Base-by-base conservation (phyloP, 2,888 invertebrate genomes). In the Synanthedon andrenaeformis region DNA sequence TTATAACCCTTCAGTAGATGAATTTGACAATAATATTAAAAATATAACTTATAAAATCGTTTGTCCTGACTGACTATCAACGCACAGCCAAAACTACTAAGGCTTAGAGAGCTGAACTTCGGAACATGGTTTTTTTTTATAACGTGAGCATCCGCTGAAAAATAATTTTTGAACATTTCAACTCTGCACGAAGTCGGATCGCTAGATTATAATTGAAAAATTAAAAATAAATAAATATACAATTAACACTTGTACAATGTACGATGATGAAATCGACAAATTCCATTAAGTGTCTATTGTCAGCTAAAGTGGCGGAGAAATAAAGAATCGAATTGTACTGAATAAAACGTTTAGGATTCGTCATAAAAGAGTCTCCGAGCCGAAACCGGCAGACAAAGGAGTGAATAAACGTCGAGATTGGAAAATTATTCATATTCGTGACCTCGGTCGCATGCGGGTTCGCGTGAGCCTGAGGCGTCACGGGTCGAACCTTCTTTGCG, bases 361-460 rank as follows among this genome's bases (percentile, higher is more conserved):
- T 67, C 69, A 71, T 69, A 72, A 78, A 80, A 74, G 70, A 69
- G 70, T 72, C 67, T 70, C 62, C 53, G 67, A 59, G 66, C 65
- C 70, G 72, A 70, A 70, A 71, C 67, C 60, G 64, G 57, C 64
- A 71, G 68, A 75, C 72, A 78, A 78, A 75, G 69, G 67, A 74
- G 70, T 70, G 73, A 70, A 74, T 75, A 74, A 78, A 74, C 66
- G 74, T 65, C 59, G 71, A 71, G 71, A 80, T 79, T 73, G 76
- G 74, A 74, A 77, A 79, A 82, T 82, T 79, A 80, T 79, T 82
- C 82, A 81, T 80, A 79, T 69, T 72, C 66, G 76, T 69, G 76
- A 74, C 71, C 74, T 69, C 49, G 45, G 45, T 49, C 53, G 55
- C 59, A 49, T 56, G 49, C 53, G 55, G 55, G 56, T 42, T 55